Evolutionary conservation across 2,888 invertebrate species (phyloP).

Genomic region (Erebia palarica): DNA sequence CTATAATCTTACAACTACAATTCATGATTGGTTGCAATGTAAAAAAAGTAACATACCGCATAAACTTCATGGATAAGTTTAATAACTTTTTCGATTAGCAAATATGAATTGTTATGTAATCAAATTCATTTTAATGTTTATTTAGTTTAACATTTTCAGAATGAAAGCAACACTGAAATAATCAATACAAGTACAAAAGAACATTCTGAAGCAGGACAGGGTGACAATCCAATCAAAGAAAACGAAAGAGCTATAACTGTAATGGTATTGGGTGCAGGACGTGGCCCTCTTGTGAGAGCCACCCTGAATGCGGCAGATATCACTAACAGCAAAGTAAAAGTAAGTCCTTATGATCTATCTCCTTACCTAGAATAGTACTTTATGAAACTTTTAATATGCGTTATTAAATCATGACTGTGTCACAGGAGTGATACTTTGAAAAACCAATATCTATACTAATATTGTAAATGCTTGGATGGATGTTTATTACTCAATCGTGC

Average conservation of each 20-base stretch:
- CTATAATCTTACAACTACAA: too few relatives aligned
- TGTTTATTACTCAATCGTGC: too few relatives aligned
- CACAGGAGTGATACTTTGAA: too few relatives aligned
- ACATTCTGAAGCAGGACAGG: conserved; percentile 41
- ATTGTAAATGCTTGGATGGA: too few relatives aligned
- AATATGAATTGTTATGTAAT: background rate
- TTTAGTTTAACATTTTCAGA: conserved; percentile 31
- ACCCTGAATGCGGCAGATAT: conserved; percentile 91
- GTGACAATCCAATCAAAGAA: conserved; percentile 52
- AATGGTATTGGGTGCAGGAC: conserved; percentile 96
- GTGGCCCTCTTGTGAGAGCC: conserved; percentile 97
- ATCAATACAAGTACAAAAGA: conserved; percentile 30
- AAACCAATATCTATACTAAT: too few relatives aligned
- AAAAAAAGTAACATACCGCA: too few relatives aligned
- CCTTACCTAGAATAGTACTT: background rate
- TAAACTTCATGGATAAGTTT: background rate
- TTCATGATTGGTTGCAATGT: too few relatives aligned
- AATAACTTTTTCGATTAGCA: background rate
- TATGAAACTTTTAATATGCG: background rate
- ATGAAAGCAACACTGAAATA: conserved; percentile 30
- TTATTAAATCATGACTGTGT: too few relatives aligned
- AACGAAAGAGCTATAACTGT: conserved; percentile 76
- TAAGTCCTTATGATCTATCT: conserved; percentile 39
- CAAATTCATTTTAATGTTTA: background rate
- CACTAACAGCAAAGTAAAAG: conserved; percentile 87